These are phyloP conservation scores for Polymixis lichenea DNA, from an alignment of 2,888 invertebrate genomes.

Conservation along the genomic window DNA sequence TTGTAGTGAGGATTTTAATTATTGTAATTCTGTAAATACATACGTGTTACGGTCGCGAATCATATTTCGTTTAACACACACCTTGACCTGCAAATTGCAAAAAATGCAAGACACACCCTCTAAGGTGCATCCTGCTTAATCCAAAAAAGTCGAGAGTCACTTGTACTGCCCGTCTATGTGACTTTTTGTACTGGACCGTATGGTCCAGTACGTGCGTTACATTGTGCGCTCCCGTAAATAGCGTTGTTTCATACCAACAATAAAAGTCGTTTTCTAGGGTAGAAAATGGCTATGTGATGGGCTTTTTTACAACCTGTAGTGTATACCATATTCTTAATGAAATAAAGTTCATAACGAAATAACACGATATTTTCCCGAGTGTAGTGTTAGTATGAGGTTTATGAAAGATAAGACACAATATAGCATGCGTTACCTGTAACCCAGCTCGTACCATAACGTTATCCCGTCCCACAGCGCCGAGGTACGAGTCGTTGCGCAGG, in stretches of 20 bases:
- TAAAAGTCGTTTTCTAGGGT: neutral
- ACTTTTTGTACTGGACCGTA: neutral
- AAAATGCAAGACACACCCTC: neutral
- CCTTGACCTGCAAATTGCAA: neutral
- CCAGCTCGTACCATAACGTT: constrained; percentile 95
- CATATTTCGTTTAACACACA: neutral
- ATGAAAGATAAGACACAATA: constrained; percentile 24
- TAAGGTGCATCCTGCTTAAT: neutral
- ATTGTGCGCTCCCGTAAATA: no score
- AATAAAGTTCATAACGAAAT: neutral
- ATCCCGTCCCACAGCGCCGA: constrained; percentile 95
- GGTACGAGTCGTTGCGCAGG: constrained; percentile 95
- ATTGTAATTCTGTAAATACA: no score
- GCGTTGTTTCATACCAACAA: neutral
- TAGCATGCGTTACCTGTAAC: constrained; percentile 90
- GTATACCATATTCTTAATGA: neutral
- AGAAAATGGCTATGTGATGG: neutral
- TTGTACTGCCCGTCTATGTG: neutral
- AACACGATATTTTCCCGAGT: neutral
- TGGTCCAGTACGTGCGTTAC: no score
- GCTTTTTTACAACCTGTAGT: neutral
- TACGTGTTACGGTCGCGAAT: neutral
- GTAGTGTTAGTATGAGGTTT: neutral
- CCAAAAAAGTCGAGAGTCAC: neutral
- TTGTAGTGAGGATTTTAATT: no score